A percentile compares a stretch with the other conserved stretches of the same genome.
These are phyloP conservation scores for Galerucella nymphaeae DNA, from an alignment of 2,888 invertebrate genomes.

Conservation along the genomic window DNA sequence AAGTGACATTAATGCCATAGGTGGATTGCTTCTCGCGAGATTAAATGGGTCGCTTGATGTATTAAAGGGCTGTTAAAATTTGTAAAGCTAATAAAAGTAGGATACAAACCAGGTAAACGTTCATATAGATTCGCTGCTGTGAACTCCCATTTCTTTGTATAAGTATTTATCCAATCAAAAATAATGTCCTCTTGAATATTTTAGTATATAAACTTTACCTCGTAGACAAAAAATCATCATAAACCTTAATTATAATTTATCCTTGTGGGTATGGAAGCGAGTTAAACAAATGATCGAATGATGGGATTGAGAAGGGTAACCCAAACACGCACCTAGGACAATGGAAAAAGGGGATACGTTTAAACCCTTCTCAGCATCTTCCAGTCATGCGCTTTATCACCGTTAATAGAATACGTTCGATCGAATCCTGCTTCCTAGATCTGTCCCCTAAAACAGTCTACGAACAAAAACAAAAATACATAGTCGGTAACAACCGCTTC, in stretches of 20 bases:
- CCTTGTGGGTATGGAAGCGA: background rate
- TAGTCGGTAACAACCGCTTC: slow-evolving; percentile 35
- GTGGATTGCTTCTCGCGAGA: too few species aligned
- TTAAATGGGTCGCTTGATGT: too few species aligned
- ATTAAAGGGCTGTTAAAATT: too few species aligned
- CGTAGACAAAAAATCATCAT: background rate
- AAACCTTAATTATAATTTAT: background rate
- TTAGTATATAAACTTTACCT: background rate
- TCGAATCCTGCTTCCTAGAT: slow-evolving; percentile 34
- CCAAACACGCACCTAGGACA: too few species aligned
- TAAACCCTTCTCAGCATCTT: slow-evolving; percentile 13
- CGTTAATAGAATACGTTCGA: slow-evolving; percentile 37
- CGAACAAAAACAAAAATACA: slow-evolving; percentile 31
- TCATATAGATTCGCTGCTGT: too few species aligned
- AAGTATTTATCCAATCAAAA: too few species aligned
- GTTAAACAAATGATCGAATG: background rate
- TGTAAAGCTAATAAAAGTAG: too few species aligned
- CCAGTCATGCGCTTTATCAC: slow-evolving; percentile 34
- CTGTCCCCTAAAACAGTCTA: slow-evolving; percentile 23
- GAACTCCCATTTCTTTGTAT: too few species aligned
- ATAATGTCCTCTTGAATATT: too few species aligned
- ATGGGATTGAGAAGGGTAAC: background rate
- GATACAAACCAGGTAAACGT: too few species aligned
- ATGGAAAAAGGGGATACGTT: background rate
- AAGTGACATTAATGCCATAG: too few species aligned